Base-by-base conservation (phyloP, 2,888 invertebrate genomes). In the Diploptera punctata region DNA sequence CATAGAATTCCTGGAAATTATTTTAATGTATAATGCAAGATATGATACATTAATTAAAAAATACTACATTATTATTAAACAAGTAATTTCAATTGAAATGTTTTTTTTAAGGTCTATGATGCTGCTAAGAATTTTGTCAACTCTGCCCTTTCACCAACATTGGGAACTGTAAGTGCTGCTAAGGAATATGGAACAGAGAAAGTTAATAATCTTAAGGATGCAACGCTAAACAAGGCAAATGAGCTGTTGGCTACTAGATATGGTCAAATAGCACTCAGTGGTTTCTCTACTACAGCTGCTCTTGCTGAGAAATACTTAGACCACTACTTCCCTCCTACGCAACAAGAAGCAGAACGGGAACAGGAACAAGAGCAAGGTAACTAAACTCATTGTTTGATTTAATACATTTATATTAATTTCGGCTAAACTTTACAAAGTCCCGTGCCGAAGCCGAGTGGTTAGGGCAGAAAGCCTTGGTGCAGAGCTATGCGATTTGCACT, bases 241-340 rank as follows among this genome's bases (percentile, higher is more conserved):
- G 87, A 89, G 65, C 86, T 92, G 68, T 84, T 92, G 62, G 88
- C 88, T 33, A 90, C 91, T 3, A 88, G 89, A 62, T 90, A 90
- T 79, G 92, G 92, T 2, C 88, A 87, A 79, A 87, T 87, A 78
- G 91, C 91, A 0, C 84, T 92, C 21, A 84, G 85, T 77, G 87
- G 91, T 69, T 86, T 93, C 21, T 92, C 92, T 80, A 86, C 84
- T 2, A 90, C 92, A 60, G 89, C 91, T 19, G 84, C 86, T 1
- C 82, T 90, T 73, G 91, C 93, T 21, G 92, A 93, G 84, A 88
- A 88, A 73, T 84, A 92, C 75, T 82, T 94, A 10, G 92, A 94
- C 82, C 90, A 89, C 79, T 93, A 92, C 81, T 87, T 93, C 76
- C 93, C 90, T 24, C 84, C 87, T 81, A 79, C 85, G 79, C 81